A percentile compares a stretch with the other conserved stretches of the same genome.
phyloP scores from a whole-genome alignment of 1,140 invertebrate species.

The Globodera ellingtonae region DNA sequence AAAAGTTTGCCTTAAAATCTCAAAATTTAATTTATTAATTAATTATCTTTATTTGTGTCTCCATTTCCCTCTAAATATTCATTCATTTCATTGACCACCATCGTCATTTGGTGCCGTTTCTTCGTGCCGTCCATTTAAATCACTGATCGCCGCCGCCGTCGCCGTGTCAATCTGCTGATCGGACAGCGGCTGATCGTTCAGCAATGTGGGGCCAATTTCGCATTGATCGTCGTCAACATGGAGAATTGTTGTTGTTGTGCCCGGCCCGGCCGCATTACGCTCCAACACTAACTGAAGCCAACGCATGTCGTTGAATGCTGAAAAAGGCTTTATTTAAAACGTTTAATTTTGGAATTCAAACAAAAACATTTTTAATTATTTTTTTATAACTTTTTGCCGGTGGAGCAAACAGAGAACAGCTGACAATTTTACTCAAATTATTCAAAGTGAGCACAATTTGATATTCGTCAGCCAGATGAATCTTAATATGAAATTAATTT shows the following conservation, averaged over 20 bases:
- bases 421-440: conserved; percentile 42
- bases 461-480: conserved; percentile 58
- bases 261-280: conserved; percentile 24
- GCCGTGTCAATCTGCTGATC: conserved; percentile 5
- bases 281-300: conserved; percentile 52
- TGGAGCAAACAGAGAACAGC: conserved; percentile 37
- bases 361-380: neutral
- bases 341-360: neutral
- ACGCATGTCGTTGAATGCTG: conserved; percentile 57
- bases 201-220: conserved; percentile 21
- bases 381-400: neutral
- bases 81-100: no score
- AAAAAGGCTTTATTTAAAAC: conserved; percentile 20
- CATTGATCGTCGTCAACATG: conserved; percentile 49
- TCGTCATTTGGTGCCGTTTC: no score
- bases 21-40: no score
- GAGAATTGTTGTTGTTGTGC: conserved; percentile 3
- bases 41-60: no score
- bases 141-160: no score
- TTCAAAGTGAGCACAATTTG: conserved; percentile 52
- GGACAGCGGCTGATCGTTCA: conserved; percentile 34
- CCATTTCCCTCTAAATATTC: no score
- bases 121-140: no score
- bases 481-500: conserved; percentile 15
- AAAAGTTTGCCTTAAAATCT: no score